These are phyloP conservation scores for Myoxocephalus aenaeus DNA, from an alignment of 2,797 vertebrate genomes.

Conservation along the genomic window DNA sequence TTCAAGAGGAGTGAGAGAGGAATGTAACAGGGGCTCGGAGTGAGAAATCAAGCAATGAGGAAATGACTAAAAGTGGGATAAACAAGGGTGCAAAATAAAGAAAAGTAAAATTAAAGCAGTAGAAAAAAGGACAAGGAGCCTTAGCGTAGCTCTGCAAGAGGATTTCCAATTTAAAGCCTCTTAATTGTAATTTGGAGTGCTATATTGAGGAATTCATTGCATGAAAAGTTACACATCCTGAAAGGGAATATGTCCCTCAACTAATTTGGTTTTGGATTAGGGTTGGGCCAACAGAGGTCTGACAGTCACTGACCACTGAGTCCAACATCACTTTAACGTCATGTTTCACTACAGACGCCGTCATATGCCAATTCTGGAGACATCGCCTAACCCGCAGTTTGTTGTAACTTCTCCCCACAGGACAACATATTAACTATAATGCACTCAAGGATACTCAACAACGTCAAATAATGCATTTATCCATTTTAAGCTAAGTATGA, in stretches of 20 bases:
- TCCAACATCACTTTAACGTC: neutral
- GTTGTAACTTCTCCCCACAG: neutral
- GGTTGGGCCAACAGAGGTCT: neutral
- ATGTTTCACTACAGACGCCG: neutral
- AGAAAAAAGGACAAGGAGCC: constrained; percentile 41
- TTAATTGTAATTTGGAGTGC: constrained; percentile 30
- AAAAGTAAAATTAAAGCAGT: constrained; percentile 39
- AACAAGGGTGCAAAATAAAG: constrained; percentile 53
- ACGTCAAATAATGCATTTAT: neutral
- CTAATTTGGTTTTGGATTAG: neutral
- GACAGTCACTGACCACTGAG: neutral
- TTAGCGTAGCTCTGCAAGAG: constrained; percentile 23
- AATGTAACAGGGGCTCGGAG: constrained; percentile 38
- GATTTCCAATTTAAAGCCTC: constrained; percentile 37
- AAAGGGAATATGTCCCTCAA: too few relatives aligned
- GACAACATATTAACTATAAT: neutral
- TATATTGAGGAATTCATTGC: neutral
- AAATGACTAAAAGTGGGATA: constrained; percentile 64
- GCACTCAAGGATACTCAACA: neutral
- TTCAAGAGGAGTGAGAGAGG: constrained; percentile 46
- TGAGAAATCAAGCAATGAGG: constrained; percentile 59
- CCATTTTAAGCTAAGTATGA: neutral
- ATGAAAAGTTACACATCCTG: too few relatives aligned
- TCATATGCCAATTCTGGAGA: neutral
- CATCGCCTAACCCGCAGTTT: neutral